Conservation (phyloP, 1,140 invertebrate species). For the Paraescarpia echinospica region DNA sequence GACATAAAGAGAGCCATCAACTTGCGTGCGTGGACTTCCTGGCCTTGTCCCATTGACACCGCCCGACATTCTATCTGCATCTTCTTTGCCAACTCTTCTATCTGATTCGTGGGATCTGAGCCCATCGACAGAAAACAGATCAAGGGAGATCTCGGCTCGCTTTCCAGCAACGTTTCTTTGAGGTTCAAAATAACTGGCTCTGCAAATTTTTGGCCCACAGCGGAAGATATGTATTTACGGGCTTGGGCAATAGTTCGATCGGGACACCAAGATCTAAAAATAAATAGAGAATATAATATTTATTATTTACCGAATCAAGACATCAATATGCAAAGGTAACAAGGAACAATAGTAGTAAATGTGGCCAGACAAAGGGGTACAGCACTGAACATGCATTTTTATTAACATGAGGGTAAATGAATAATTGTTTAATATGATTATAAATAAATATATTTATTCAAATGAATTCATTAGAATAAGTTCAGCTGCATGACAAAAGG, state of each 20-base stretch:
- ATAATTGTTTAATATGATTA: too few relatives aligned
- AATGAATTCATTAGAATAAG: too few relatives aligned
- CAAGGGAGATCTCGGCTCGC: constrained; percentile 81
- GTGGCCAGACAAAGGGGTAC: not conserved
- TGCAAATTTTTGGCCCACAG: constrained; percentile 84
- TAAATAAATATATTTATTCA: too few relatives aligned
- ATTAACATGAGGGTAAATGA: too few relatives aligned
- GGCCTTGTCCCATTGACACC: constrained; percentile 96
- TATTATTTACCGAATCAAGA: not conserved
- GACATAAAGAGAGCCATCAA: constrained; percentile 77
- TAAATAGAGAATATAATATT: constrained; percentile 40
- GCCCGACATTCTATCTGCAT: constrained; percentile 77
- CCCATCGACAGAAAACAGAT: constrained; percentile 93
- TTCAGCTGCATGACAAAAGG: too few relatives aligned
- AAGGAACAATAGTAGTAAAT: not conserved
- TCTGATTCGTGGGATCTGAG: constrained; percentile 91
- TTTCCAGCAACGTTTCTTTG: constrained; percentile 78
- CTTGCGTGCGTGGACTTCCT: constrained; percentile 87
- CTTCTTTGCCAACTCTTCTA: constrained; percentile 82
- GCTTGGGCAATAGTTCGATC: constrained; percentile 85
- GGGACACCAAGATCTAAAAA: constrained; percentile 87
- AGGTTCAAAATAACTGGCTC: constrained; percentile 90
- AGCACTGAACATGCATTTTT: too few relatives aligned
- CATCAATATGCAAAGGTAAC: not conserved
- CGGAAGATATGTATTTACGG: constrained; percentile 87